phyloP scores from a whole-genome alignment of 2,797 vertebrate genomes.

The Eutrigla gurnardus region DNA sequence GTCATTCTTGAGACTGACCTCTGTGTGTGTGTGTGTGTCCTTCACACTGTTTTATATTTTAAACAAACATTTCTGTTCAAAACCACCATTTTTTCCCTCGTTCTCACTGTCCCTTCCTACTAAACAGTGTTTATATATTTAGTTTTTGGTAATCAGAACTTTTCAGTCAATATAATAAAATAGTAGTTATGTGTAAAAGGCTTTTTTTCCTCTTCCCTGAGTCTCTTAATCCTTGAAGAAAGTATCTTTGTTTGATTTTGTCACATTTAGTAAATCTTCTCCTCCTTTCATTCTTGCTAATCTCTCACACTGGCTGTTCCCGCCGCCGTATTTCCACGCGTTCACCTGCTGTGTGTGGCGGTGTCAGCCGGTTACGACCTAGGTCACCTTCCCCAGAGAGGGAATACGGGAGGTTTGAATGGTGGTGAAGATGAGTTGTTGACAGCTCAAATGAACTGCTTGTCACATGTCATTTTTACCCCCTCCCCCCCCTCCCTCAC shows the following conservation, averaged over 20 bases:
- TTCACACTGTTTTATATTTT: constrained; percentile 28
- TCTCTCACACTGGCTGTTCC: constrained; percentile 10
- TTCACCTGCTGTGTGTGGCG: constrained; percentile 79
- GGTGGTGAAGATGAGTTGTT: constrained; percentile 77
- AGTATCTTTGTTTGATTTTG: not conserved
- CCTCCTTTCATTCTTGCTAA: constrained; percentile 11
- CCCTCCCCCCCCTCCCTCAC: constrained; percentile 38
- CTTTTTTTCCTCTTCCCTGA: not conserved
- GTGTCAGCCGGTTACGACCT: constrained; percentile 75
- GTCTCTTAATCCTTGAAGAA: constrained; percentile 6
- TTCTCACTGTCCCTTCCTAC: constrained; percentile 1
- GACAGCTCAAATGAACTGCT: constrained; percentile 82
- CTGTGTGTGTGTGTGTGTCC: not conserved
- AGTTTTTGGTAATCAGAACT: constrained; percentile 2
- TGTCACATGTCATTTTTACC: constrained; percentile 74
- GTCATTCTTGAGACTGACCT: constrained; percentile 44
- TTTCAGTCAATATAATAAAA: constrained; percentile 18
- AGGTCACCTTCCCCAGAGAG: constrained; percentile 74
- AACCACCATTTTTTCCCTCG: not conserved
- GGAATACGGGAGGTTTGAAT: constrained; percentile 73
- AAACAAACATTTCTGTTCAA: constrained; percentile 6
- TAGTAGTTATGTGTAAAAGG: not conserved
- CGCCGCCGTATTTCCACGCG: constrained; percentile 46
- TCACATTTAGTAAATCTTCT: not conserved
- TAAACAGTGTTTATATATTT: constrained; percentile 19